Conservation (phyloP, 2,888 invertebrate genomes). For the Leptinotarsa juncta region DNA sequence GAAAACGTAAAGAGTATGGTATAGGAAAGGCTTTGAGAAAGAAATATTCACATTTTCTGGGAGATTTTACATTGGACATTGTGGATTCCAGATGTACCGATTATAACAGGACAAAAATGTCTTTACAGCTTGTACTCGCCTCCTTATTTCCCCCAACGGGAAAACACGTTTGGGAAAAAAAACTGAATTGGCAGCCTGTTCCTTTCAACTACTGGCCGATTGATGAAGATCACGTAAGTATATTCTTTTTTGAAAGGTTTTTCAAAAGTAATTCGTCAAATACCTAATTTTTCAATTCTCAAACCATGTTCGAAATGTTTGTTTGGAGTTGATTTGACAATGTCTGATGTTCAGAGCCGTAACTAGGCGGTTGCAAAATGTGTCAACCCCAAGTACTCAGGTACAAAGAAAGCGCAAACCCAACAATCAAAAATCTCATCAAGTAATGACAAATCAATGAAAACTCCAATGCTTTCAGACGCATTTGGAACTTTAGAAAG, state of each 20-base stretch:
- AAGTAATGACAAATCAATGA: too few species aligned
- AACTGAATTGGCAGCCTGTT: constrained; percentile 57
- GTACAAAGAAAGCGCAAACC: too few species aligned
- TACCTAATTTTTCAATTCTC: too few species aligned
- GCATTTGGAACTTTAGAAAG: too few species aligned
- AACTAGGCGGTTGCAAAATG: too few species aligned
- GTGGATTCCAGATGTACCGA: constrained; percentile 77
- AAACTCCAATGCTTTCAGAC: too few species aligned
- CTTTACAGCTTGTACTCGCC: constrained; percentile 75
- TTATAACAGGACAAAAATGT: constrained; percentile 79
- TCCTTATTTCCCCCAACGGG: constrained; percentile 75
- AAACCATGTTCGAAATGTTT: too few species aligned
- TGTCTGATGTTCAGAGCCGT: too few species aligned
- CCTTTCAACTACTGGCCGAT: constrained; percentile 52
- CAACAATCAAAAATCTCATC: too few species aligned
- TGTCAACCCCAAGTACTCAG: too few species aligned
- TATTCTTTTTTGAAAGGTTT: background rate
- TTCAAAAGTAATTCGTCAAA: background rate
- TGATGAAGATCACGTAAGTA: constrained; percentile 51
- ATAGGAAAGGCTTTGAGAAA: constrained; percentile 74
- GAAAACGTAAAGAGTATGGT: constrained; percentile 65
- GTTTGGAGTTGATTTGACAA: too few species aligned
- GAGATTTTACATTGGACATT: constrained; percentile 69
- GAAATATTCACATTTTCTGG: constrained; percentile 74
- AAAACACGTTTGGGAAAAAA: constrained; percentile 69